A percentile compares a stretch with the other conserved stretches of the same genome.
Evolutionary conservation across 2,888 invertebrate genomes (phyloP).

Genomic region (Schizaphis graminum): DNA sequence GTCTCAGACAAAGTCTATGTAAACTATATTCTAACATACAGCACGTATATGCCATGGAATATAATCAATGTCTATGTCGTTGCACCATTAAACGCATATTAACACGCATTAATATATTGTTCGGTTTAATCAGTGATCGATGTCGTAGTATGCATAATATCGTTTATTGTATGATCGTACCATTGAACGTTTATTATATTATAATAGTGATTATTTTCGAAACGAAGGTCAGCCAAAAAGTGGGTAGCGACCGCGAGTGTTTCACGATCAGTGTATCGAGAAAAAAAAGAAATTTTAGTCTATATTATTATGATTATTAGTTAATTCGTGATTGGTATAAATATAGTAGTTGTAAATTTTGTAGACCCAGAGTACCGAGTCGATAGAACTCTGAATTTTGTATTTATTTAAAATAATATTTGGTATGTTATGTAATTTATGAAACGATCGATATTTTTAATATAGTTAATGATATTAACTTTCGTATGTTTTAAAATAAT

Average conservation of each 20-base stretch:
- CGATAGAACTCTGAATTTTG: not conserved
- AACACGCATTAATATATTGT: not conserved
- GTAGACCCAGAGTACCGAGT: not conserved
- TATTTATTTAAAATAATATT: not conserved
- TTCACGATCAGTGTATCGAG: not conserved
- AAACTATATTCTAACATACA: not conserved
- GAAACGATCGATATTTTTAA: not conserved
- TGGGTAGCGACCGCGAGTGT: not conserved
- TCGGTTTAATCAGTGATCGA: not conserved
- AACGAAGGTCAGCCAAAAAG: not conserved
- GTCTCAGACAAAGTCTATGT: not conserved
- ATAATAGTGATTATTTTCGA: not conserved
- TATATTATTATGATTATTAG: not conserved
- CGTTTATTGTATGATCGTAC: not conserved
- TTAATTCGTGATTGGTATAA: not conserved
- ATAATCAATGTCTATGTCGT: not conserved
- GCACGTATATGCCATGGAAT: not conserved
- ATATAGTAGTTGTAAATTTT: not conserved
- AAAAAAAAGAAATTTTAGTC: not conserved
- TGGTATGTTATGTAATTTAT: not conserved
- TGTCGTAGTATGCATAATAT: not conserved
- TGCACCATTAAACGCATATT: not conserved
- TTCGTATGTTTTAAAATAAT: not conserved
- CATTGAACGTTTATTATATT: not conserved
- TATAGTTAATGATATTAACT: not conserved